Percentiles rank a stretch among this genome's conserved stretches.
phyloP scores from a whole-genome alignment of 2,797 vertebrate species.

The Myotis findleyi region DNA sequence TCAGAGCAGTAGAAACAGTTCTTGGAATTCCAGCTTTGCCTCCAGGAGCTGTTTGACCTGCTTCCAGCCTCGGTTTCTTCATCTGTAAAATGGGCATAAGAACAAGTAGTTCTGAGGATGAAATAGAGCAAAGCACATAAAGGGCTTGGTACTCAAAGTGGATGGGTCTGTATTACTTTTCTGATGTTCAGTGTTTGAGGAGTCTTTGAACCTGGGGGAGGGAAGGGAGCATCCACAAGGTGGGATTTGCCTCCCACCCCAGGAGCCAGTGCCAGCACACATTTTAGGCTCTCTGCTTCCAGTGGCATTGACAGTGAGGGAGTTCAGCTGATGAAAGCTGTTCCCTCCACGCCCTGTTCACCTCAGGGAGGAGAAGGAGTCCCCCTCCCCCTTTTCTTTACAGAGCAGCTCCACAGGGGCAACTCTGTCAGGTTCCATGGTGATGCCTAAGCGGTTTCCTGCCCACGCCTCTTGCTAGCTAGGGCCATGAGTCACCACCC shows the following conservation, averaged over 20 bases:
- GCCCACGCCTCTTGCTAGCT: slow-evolving; percentile 82
- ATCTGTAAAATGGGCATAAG: background rate
- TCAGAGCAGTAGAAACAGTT: background rate
- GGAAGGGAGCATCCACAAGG: background rate
- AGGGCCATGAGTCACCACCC: slow-evolving; percentile 82
- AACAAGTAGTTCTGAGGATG: background rate
- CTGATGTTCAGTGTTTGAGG: background rate
- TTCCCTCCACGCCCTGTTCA: slow-evolving; percentile 62
- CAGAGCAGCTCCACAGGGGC: slow-evolving; percentile 81
- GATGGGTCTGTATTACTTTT: background rate
- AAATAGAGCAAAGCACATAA: background rate
- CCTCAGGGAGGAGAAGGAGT: slow-evolving; percentile 64
- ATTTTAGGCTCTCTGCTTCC: background rate
- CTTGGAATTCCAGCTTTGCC: background rate
- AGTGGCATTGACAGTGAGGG: accelerated
- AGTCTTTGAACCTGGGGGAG: background rate
- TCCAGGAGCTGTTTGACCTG: accelerated
- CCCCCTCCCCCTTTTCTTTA: slow-evolving; percentile 78
- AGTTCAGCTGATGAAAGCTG: slow-evolving; percentile 3
- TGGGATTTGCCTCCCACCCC: background rate
- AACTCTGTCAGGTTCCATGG: slow-evolving; percentile 82
- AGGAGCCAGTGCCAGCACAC: background rate
- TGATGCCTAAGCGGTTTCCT: slow-evolving; percentile 85
- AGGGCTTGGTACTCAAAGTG: no score
- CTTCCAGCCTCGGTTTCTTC: background rate